Conservation (phyloP, 1,140 invertebrate genomes). For the Diploscapter pachys region DNA sequence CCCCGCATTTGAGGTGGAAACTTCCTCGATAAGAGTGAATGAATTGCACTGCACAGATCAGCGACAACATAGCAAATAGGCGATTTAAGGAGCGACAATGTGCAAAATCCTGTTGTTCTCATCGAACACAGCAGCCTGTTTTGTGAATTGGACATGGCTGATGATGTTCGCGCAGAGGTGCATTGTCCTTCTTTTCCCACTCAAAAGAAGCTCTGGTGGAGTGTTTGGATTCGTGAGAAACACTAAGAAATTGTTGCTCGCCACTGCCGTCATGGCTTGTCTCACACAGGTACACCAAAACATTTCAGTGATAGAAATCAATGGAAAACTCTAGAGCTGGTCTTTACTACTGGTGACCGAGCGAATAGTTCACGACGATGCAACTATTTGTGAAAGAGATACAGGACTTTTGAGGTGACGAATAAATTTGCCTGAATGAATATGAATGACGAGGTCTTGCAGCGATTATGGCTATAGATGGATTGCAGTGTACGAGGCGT, state of each 20-base stretch:
- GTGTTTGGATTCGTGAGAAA: constrained; percentile 6
- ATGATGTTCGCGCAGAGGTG: constrained; percentile 30
- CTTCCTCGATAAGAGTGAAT: not conserved
- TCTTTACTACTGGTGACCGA: constrained; percentile 27
- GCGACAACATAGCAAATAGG: not conserved
- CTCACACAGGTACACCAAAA: constrained; percentile 10
- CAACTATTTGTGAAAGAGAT: constrained; percentile 19
- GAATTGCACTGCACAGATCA: not conserved
- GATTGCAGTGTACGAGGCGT: constrained; percentile 22
- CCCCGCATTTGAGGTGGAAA: no score
- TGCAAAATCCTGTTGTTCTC: constrained; percentile 27
- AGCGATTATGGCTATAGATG: constrained; percentile 25
- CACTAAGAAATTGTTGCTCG: constrained; percentile 13
- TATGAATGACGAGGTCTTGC: constrained; percentile 9
- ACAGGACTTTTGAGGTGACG: constrained; percentile 18
- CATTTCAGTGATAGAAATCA: not conserved
- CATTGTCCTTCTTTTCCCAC: constrained; percentile 25
- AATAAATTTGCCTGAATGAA: not conserved
- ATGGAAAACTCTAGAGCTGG: constrained; percentile 12
- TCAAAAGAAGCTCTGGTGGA: constrained; percentile 19
- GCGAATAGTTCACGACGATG: constrained; percentile 9
- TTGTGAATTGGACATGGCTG: constrained; percentile 32
- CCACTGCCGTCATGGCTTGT: constrained; percentile 20
- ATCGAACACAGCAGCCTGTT: constrained; percentile 28
- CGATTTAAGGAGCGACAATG: constrained; percentile 16